Percentiles rank a stretch among this genome's conserved stretches.
These are phyloP conservation scores for Chelon labrosus DNA, from an alignment of 2,797 vertebrate species.

Conservation along the genomic window DNA sequence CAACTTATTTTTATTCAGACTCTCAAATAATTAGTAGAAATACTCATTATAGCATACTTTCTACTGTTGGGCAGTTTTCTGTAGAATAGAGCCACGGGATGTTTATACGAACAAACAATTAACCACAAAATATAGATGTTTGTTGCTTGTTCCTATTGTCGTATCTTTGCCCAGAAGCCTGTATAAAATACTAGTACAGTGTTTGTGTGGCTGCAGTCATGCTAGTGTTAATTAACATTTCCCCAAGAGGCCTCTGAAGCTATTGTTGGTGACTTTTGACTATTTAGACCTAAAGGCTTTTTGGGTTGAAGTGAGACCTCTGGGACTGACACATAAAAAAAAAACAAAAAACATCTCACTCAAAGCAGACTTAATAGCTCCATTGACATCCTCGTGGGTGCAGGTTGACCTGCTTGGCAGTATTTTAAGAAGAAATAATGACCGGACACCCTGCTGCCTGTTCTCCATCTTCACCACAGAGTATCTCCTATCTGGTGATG, in stretches of 20 bases:
- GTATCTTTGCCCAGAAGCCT: neutral
- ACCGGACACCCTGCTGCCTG: slow-evolving; percentile 22
- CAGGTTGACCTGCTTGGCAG: slow-evolving; percentile 25
- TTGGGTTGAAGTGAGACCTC: neutral
- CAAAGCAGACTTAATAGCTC: slow-evolving; percentile 22
- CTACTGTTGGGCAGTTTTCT: neutral
- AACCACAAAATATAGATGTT: neutral
- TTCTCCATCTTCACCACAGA: slow-evolving; percentile 19
- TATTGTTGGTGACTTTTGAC: slow-evolving; percentile 12
- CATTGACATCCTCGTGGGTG: slow-evolving; percentile 35
- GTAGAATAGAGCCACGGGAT: neutral
- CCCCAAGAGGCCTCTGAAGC: neutral
- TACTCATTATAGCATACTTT: neutral
- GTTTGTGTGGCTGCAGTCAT: slow-evolving; percentile 9
- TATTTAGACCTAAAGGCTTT: slow-evolving; percentile 9
- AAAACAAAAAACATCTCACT: slow-evolving; percentile 13
- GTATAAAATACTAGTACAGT: neutral
- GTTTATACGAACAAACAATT: neutral
- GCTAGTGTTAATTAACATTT: neutral
- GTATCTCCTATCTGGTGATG: slow-evolving; percentile 23
- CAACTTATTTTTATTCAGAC: no score
- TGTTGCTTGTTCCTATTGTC: slow-evolving; percentile 1
- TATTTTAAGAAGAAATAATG: slow-evolving; percentile 44
- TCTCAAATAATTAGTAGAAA: neutral
- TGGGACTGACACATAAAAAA: slow-evolving; percentile 2